These are phyloP conservation scores for Xylota segnis DNA, from an alignment of 2,888 invertebrate genomes.

Conservation along the genomic window DNA sequence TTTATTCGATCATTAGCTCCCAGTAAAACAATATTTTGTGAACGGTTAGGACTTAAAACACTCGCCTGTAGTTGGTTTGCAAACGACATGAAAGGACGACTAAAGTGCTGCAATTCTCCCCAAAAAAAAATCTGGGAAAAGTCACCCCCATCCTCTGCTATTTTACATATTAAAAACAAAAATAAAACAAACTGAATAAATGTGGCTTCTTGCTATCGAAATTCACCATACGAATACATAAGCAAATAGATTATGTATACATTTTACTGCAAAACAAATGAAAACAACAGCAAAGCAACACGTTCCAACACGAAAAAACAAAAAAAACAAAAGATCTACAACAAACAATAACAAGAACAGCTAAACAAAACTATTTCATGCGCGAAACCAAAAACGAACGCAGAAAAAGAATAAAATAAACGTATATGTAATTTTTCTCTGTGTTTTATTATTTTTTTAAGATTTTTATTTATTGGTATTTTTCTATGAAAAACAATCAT, in stretches of 20 bases:
- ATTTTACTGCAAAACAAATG: conserved; percentile 13
- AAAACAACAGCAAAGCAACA: conserved; percentile 33
- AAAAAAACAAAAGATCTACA: conserved; percentile 36
- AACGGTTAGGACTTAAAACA: too few species aligned
- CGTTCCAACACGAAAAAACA: conserved; percentile 17
- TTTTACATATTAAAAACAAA: not conserved
- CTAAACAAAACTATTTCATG: not conserved
- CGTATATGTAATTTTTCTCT: conserved; percentile 44
- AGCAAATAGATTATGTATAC: conserved; percentile 27
- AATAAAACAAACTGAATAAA: conserved; percentile 58
- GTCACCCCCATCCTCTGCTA: too few species aligned
- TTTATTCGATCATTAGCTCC: too few species aligned
- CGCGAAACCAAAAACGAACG: conserved; percentile 4
- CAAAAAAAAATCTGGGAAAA: too few species aligned
- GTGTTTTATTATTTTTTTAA: conserved; percentile 71
- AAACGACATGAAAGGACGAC: too few species aligned
- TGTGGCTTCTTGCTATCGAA: conserved; percentile 68
- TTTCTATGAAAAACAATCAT: conserved; percentile 76
- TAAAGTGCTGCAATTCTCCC: too few species aligned
- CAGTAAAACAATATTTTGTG: too few species aligned
- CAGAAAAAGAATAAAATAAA: conserved; percentile 34
- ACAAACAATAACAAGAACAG: conserved; percentile 32
- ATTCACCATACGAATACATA: conserved; percentile 37
- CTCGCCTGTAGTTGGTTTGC: too few species aligned
- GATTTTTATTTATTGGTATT: conserved; percentile 73